phyloP scores from a whole-genome alignment of 2,113 vertebrate species.

The Scatophagus argus region DNA sequence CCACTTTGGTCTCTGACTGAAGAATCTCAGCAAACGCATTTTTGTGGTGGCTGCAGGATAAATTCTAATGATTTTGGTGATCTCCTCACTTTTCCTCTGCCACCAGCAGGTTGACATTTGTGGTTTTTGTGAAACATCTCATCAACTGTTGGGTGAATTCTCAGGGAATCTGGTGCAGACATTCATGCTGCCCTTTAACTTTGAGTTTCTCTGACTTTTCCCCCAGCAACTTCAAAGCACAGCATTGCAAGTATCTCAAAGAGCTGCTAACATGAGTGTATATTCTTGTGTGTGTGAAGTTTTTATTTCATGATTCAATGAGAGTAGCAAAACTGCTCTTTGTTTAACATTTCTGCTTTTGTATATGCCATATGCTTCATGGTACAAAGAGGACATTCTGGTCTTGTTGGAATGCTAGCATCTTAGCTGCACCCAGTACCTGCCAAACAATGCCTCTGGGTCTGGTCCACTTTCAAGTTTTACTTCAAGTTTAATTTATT shows the following conservation, averaged over 20 bases:
- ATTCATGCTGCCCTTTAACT: not conserved
- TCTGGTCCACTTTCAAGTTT: conserved; percentile 58
- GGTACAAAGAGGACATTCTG: not conserved
- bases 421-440: conserved; percentile 39
- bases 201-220: not conserved
- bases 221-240: too few relatives aligned
- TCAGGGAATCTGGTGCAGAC: not conserved
- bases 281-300: not conserved
- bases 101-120: too few relatives aligned
- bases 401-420: not conserved
- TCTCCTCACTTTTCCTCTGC: too few relatives aligned
- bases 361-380: not conserved
- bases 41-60: too few relatives aligned
- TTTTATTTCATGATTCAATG: not conserved
- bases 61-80: too few relatives aligned
- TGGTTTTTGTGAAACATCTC: too few relatives aligned
- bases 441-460: conserved; percentile 39
- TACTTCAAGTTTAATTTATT: conserved; percentile 88
- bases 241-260: too few relatives aligned
- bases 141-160: not conserved
- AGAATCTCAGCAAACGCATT: not conserved
- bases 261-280: not conserved
- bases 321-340: too few relatives aligned
- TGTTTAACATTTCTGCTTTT: not conserved
- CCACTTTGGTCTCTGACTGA: not conserved